Evolutionary conservation across 2,888 invertebrate species (phyloP).

Genomic region (Campoletis raptor): DNA sequence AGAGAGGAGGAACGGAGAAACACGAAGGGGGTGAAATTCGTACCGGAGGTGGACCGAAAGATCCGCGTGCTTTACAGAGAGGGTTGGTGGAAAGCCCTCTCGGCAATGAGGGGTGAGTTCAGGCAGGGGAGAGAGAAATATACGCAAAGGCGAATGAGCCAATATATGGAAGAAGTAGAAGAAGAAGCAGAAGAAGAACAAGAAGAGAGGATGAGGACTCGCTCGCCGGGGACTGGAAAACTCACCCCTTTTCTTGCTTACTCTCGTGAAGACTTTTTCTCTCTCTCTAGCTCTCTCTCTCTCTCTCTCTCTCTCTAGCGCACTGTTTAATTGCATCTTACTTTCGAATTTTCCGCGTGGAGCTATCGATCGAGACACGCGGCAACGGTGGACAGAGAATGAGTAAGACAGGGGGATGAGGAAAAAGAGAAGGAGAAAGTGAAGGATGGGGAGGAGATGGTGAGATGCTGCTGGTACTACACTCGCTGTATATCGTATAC

Average conservation of each 20-base stretch:
- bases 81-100: slow-evolving; percentile 72
- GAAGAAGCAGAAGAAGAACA: slow-evolving; percentile 68
- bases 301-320: slow-evolving; percentile 66
- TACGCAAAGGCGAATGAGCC: slow-evolving; percentile 68
- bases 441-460: slow-evolving; percentile 63
- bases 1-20: slow-evolving; percentile 40
- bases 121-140: slow-evolving; percentile 70
- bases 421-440: slow-evolving; percentile 45
- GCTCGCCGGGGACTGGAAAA: slow-evolving; percentile 82
- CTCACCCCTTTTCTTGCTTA: slow-evolving; percentile 85
- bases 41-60: slow-evolving; percentile 68
- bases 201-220: slow-evolving; percentile 61
- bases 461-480: slow-evolving; percentile 58
- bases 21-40: slow-evolving; percentile 47
- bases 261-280: slow-evolving; percentile 76
- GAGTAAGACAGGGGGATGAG: slow-evolving; percentile 18
- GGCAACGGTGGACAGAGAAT: slow-evolving; percentile 57
- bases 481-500: slow-evolving; percentile 48
- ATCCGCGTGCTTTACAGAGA: slow-evolving; percentile 65
- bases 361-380: slow-evolving; percentile 85
- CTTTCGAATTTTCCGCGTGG: slow-evolving; percentile 85
- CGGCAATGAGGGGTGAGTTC: slow-evolving; percentile 56
- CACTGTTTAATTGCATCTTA: slow-evolving; percentile 85
- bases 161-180: slow-evolving; percentile 63
- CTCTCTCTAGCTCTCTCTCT: slow-evolving; percentile 25